Conservation (phyloP, 2,113 vertebrate genomes). For the Oreochromis aureus region DNA sequence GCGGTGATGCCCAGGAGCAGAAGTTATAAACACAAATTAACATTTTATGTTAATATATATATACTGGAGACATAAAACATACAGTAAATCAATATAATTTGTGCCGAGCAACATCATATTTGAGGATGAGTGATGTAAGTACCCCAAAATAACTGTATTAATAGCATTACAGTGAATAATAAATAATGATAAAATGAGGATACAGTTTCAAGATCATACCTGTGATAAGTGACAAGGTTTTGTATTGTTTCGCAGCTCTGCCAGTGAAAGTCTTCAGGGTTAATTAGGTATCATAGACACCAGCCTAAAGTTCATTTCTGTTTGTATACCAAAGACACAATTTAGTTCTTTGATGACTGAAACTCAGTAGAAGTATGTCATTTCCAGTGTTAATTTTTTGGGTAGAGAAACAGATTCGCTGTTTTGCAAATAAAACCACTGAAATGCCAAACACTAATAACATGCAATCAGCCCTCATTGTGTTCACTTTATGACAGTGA, state of each 20-base stretch:
- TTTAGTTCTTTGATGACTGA: conserved; percentile 11
- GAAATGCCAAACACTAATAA: conserved; percentile 27
- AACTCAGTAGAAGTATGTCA: background rate
- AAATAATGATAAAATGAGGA: background rate
- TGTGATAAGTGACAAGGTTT: background rate
- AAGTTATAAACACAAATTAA: background rate
- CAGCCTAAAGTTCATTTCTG: background rate
- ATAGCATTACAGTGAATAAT: background rate
- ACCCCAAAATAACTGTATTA: background rate
- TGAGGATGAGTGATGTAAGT: background rate
- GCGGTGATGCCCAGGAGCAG: background rate
- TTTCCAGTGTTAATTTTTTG: background rate
- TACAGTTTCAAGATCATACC: background rate
- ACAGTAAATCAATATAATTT: background rate
- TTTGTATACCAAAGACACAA: background rate
- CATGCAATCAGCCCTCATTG: conserved; percentile 36
- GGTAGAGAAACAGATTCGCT: background rate
- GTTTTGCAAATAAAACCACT: conserved; percentile 24
- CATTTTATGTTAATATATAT: background rate
- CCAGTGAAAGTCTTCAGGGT: background rate
- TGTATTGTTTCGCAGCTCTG: background rate
- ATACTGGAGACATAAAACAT: background rate
- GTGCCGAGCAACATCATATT: background rate
- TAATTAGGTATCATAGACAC: conserved; percentile 1
- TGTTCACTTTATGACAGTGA: conserved; percentile 31